Evolutionary conservation across 2,113 vertebrate species (phyloP), one percentile per base, ranked within the genome.

Genomic region (Loxodonta africana): DNA sequence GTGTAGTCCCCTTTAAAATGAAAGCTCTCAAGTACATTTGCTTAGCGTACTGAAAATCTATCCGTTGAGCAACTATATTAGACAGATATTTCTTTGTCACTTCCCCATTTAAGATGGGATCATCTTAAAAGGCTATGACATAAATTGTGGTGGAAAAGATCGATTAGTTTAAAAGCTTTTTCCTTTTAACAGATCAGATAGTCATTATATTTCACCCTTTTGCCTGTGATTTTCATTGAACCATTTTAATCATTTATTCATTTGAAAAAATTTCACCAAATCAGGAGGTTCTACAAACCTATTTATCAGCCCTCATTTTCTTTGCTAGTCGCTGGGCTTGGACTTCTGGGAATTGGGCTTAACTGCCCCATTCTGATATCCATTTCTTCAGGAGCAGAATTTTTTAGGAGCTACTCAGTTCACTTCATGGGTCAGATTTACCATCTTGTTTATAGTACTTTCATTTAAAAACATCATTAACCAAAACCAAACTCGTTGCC

Each of bases 121-220:
- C 95, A 95, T 98, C 84, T 96, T 98, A 97, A 98, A 97, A 98
- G 90, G 90, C 98, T 96, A 67, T 96, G 96, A 95, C 97, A 98
- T 97, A 97, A 98, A 97, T 97, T 98, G 97, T 98, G 96, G 97
- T 97, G 77, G 96, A 96, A 95, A 96, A 98, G 98, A 98, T 98
- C 93, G 94, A 98, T 98, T 96, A 97, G 93, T 97, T 98, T 97
- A 98, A 98, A 98, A 98, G 97, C 98, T 97, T 98, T 97, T 96
- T 95, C 93, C 97, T 98, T 98, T 98, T 98, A 98, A 97, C 95
- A 97, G 97, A 97, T 97, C 95, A 96, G 87, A 97, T 97, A 95
- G 95, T 92, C 96, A 97, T 98, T 98, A 97, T 97, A 97, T 97
- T 97, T 97, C 92, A 98, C 95, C 84, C 96, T 92, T 96, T 96